Evolutionary conservation across 2,797 vertebrate genomes (phyloP), one percentile per base, ranked within the genome.

Genomic region (Pseudomugil tenellus): DNA sequence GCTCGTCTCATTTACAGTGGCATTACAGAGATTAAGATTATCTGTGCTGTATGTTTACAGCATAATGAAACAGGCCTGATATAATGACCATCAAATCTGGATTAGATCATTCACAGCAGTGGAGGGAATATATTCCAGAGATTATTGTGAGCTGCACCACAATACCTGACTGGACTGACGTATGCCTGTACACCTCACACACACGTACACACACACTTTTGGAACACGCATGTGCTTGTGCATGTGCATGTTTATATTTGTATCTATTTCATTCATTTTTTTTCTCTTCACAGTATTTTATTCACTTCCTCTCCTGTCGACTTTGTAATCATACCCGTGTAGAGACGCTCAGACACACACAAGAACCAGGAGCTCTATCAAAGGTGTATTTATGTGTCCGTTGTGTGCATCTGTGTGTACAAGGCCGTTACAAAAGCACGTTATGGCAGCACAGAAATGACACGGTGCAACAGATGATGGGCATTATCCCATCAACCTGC

Each of bases 401-500:
- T 25, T 61, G 57, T 55, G 66, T 76, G 70, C 70, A 17, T 43
- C 49, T 78, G 76, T 82, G 76, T 56, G 58, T 55, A 70, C 84
- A 80, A 77, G 83, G 86, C 83, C 68, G 84, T 89, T 86, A 87
- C 77, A 84, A 93, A 90, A 86, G 86, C 87, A 90, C 84, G 87
- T 90, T 85, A 85, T 69, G 75, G 85, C 77, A 74, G 86, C 91
- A 85, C 77, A 87, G 85, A 89, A 92, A 92, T 91, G 92, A 93
- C 91, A 89, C 68, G 81, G 91, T 91, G 91, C 83, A 93, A 94
- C 91, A 94, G 94, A 95, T 92, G 94, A 92, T 87, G 87, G 88
- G 91, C 65, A 84, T 92, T 91, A 93, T 93, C 92, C 94, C 93
- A 93, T 93, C 92, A 90, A 91, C 87, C 90, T 93, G 86, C 93